Conservation (phyloP, 2,888 invertebrate species). For the Parochlus steinenii region DNA sequence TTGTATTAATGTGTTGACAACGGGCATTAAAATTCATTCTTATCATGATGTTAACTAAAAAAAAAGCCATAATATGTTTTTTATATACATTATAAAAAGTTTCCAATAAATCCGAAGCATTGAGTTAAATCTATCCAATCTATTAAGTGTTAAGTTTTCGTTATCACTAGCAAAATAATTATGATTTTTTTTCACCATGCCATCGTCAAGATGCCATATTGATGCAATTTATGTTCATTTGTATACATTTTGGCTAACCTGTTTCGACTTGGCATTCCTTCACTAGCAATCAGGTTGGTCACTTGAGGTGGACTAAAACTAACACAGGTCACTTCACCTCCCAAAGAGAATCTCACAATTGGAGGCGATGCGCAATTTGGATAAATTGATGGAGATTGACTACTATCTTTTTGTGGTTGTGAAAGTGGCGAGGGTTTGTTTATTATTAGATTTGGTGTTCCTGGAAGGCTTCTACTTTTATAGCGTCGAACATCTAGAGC, state of each 20-base stretch:
- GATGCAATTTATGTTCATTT: background rate
- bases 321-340: constrained; percentile 16
- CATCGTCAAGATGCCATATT: background rate
- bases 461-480: constrained; percentile 20
- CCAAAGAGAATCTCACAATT: constrained; percentile 16
- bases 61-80: too few relatives aligned
- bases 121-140: too few relatives aligned
- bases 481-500: constrained; percentile 42
- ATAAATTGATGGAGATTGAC: constrained; percentile 9
- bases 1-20: too few relatives aligned
- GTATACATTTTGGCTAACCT: too few relatives aligned
- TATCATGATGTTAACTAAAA: background rate
- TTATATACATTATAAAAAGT: too few relatives aligned
- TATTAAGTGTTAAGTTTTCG: background rate
- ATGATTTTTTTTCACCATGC: background rate
- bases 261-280: constrained; percentile 15
- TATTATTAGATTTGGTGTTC: constrained; percentile 18
- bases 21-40: too few relatives aligned
- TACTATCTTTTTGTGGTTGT: constrained; percentile 13
- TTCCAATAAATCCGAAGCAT: too few relatives aligned
- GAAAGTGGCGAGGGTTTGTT: constrained; percentile 14
- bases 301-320: constrained; percentile 14
- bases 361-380: constrained; percentile 14
- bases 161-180: background rate
- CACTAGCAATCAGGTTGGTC: constrained; percentile 13